Base-by-base conservation (phyloP, 2,888 invertebrate species). In the Cyclophora albipunctata region DNA sequence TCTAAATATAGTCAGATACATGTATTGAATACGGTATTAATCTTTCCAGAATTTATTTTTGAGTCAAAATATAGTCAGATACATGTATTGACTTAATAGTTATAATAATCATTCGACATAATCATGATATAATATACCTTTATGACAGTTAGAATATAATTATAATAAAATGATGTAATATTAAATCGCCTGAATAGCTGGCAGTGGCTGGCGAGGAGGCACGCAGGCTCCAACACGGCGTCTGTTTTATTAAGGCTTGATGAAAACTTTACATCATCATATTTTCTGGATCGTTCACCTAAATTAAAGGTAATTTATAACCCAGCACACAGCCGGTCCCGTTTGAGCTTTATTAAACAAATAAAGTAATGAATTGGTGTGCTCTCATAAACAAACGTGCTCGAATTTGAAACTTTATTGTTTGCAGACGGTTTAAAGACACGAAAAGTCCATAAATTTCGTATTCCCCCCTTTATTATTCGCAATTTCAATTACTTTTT, bases 291-390 rank as follows among this genome's bases (percentile, higher is more conserved):
- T 80, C 81, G 78, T 76, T 82, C 81, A 75, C 80, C 74, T 80
- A 84, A 84, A 84, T 85, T 84, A 84, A 83, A 84, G 81, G 81
- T 85, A 85, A 86, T 86, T 85, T 84, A 85, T 85, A 85, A 72
- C 74, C 73, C 76, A 74, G 76, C 81, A 76, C 71, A 75, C 80
- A 79, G 77, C 69, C 77, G 75, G 78, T 67, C 78, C 67, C 67
- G 75, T 75, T 75, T 61, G 67, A 75, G 82, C 83, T 82, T 85
- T 85, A 85, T 83, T 84, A 83, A 83, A 81, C 81, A 81, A 84
- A 85, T 83, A 83, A 85, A 77, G 79, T 79, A 84, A 84, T 81
- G 78, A 84, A 82, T 83, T 75, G 78, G 75, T 71, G 69, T 68
- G 76, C 73, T 75, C 73, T 76, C 76, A 73, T 78, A 80, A 83